Evolutionary conservation across 2,888 invertebrate species (phyloP).

Genomic region (Hyles lineata): DNA sequence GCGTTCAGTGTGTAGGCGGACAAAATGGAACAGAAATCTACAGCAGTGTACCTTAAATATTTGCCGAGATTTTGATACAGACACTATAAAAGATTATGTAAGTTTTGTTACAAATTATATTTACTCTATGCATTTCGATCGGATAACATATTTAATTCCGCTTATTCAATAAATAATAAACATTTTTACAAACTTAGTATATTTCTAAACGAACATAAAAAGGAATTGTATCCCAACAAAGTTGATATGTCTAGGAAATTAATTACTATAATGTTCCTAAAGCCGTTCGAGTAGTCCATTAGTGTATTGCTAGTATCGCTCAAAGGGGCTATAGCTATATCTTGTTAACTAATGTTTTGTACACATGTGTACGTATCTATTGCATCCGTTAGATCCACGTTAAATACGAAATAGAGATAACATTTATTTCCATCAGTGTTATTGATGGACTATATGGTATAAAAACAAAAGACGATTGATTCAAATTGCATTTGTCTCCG

Average conservation of each 20-base stretch:
- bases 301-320: constrained; percentile 12
- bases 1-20: no score
- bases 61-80: no score
- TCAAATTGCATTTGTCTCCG: no score
- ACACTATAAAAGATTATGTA: no score
- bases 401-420: neutral
- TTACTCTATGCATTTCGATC: no score
- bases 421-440: neutral
- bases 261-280: constrained; percentile 6
- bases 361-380: neutral
- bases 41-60: no score
- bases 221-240: neutral
- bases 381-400: neutral
- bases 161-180: no score
- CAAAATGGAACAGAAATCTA: no score
- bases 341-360: constrained; percentile 19
- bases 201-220: neutral
- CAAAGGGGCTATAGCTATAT: constrained; percentile 8
- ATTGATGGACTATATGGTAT: neutral
- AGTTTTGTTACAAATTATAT: no score
- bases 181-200: no score
- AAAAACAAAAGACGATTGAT: no score
- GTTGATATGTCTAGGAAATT: neutral
- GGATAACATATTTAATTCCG: no score
- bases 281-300: constrained; percentile 17